Conservation (phyloP, 2,797 vertebrate species). For the Podargus strigoides region DNA sequence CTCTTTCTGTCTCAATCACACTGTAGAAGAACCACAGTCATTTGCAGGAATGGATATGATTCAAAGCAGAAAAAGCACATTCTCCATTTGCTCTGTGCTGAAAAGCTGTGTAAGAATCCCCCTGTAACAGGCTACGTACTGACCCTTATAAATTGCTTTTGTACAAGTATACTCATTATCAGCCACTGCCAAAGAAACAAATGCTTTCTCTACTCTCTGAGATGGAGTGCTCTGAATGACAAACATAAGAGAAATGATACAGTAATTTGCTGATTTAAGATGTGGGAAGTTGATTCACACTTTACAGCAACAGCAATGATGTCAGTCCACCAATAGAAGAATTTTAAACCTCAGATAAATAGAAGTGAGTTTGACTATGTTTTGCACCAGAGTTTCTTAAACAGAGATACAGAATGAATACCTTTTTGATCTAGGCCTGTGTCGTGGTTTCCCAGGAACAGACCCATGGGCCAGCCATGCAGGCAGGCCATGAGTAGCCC, state of each 20-base stretch:
- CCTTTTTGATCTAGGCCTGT: too few species aligned
- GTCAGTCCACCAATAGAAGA: not conserved
- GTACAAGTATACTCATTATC: not conserved
- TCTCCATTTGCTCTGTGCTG: not conserved
- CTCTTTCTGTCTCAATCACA: not conserved
- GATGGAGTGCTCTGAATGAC: slow-evolving; percentile 10
- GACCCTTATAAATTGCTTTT: not conserved
- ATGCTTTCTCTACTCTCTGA: not conserved
- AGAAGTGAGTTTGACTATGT: not conserved
- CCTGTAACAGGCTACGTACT: not conserved
- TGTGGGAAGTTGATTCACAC: slow-evolving; percentile 51
- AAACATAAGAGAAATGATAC: slow-evolving; percentile 6
- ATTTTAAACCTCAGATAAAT: not conserved
- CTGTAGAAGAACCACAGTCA: not conserved
- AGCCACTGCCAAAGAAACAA: not conserved
- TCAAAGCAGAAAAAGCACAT: not conserved
- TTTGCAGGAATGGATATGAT: not conserved
- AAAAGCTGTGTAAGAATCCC: not conserved
- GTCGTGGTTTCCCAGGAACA: too few species aligned
- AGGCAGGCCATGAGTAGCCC: too few species aligned
- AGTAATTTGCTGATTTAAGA: slow-evolving; percentile 34
- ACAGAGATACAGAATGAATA: not conserved
- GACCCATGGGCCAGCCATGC: too few species aligned
- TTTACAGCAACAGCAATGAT: slow-evolving; percentile 28
- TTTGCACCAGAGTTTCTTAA: not conserved